phyloP scores from a whole-genome alignment of 2,888 invertebrate genomes.

The Sepiola atlantica region DNA sequence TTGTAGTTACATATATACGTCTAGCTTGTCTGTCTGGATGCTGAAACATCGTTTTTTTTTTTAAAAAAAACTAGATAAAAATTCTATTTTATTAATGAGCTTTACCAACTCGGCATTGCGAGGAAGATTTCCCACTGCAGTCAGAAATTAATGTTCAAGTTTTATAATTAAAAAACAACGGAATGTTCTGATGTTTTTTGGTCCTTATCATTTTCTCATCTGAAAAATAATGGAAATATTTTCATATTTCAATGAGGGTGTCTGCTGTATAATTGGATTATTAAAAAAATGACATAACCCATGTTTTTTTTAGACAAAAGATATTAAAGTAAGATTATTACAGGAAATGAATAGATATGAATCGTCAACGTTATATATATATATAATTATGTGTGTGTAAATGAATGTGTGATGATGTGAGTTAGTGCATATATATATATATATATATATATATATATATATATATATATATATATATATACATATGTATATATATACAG shows the following conservation, averaged over 20 bases:
- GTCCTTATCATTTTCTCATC: not conserved
- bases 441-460: slow-evolving; percentile 32
- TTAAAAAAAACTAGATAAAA: not conserved
- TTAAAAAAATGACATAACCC: not conserved
- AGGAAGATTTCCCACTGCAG: not conserved
- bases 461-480: not conserved
- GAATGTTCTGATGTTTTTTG: not conserved
- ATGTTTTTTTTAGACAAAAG: not conserved
- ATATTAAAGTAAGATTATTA: not conserved
- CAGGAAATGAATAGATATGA: not conserved
- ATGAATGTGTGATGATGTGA: too few relatives aligned
- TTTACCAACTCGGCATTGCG: not conserved
- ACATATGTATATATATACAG: not conserved
- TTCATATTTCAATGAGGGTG: not conserved
- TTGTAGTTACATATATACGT: not conserved
- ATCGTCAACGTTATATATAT: not conserved
- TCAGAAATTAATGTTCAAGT: not conserved
- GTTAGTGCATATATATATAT: not conserved
- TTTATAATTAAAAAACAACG: not conserved
- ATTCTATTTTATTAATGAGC: not conserved
- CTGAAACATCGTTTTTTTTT: not conserved
- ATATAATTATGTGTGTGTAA: not conserved
- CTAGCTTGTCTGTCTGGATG: not conserved
- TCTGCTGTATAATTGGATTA: not conserved
- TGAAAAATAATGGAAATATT: not conserved